Base-by-base conservation (phyloP, 2,888 invertebrate genomes). In the Troides helena region DNA sequence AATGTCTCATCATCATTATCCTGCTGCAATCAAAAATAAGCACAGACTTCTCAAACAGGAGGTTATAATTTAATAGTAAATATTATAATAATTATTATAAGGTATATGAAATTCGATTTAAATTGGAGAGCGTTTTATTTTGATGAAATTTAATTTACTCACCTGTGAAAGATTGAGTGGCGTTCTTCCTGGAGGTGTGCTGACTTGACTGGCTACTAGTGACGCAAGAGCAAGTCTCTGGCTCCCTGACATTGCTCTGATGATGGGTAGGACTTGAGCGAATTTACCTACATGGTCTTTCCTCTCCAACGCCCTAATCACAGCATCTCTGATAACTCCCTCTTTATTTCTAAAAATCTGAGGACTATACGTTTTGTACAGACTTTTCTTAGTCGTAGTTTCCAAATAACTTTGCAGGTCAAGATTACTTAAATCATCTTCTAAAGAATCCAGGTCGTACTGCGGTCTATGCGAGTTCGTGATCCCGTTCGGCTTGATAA, bases 171-270 rank as follows among this genome's bases (percentile, higher is more conserved):
- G 81, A 79, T 92, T 93, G 6, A 94, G 82, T 1, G 94, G 93
- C n/a, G 86, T 79, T 68, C 87, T 82, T 21, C 86, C 92, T n/a
- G 93, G 90, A 0, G 93, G 93, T 1, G 94, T 93, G 76, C 92
- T 93, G 64, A 94, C 92, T 81, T 95, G 94, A 3, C 93, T 94
- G 1, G 95, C 94, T 7, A 95, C 95, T 58, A 95, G 76, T 0
- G 95, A 94, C 0, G 95, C 95, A 69, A 95, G 81, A 1, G 94
- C 94, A 71, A 94, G 85, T 46, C 95, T 87, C 83, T 95, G 95
- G 43, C 93, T 92, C 0, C 94, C 93, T 0, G 95, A 94, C 88
- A 95, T 93, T 4, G 93, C 94, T 63, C 95, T 90, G 74, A 95
- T 87, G 74, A 95, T 95, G 59, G 95, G 95, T 85, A 95, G 85